Base-by-base conservation (phyloP, 2,797 vertebrate species). In the Enteromius argenteus region DNA sequence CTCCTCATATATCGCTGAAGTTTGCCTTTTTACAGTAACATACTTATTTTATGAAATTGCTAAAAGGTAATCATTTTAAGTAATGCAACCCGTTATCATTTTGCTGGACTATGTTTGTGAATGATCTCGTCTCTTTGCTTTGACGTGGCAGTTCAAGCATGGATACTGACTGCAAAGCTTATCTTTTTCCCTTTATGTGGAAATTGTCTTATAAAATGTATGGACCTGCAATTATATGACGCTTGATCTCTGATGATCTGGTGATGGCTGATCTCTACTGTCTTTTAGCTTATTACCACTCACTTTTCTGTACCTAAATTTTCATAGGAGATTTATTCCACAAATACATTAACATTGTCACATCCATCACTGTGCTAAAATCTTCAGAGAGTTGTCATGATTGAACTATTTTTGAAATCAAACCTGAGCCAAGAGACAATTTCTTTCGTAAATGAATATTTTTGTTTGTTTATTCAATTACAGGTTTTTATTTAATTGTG, bases 241-340 rank as follows among this genome's bases (percentile, higher is more conserved):
- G 15, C 82, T 84, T 90, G 67, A 89, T 89, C 79, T 89, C 51
- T 87, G 46, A 87, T 90, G 84, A 79, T 62, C 60, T 86, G 91
- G 91, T 93, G 94, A 94, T 93, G 92, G 92, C 88, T 93, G 92
- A 90, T 66, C 44, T 71, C 72, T n/a, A 6, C 11, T 46, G 60
- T 83, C 19, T 66, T 72, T 10, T 5, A 49, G 4, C 27, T 64
- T 39, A 64, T 14, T 37, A 23, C 5, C 49, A 23, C 56, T 27
- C n/a, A 0, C 2, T 56, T 14, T 49, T 73, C 19, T 64, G 4
- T 32, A 35, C 10, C 27, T 17, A 5, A 37, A 64, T 11, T 42
- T 42, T 42, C 39, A 42, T 42, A 39, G 7, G 7, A 39, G 37
- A 39, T 39, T 8, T 39, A 37, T 37, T 39, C 37, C 7, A 39